Evolutionary conservation across 2,113 vertebrate species (phyloP), one percentile per base, ranked within the genome.

Genomic region (Zosterops borbonicus): DNA sequence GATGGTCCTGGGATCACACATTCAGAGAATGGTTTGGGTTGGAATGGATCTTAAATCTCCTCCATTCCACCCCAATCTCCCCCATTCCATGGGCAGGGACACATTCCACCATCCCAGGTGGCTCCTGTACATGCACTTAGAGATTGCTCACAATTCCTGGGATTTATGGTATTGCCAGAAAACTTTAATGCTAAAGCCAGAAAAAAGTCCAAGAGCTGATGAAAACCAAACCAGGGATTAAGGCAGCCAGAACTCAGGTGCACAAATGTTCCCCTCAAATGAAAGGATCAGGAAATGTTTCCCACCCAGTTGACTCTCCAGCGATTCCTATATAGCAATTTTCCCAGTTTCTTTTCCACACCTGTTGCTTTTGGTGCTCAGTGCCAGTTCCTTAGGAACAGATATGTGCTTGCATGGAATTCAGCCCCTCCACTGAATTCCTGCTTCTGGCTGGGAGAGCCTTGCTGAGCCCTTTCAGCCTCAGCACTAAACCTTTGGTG

Each of bases 81-180:
- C 12, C 23, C 23, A 23, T 67, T 20, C 24, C 6, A 2, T 29
- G 35, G 42, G 24, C 35, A 75, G 31, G 42, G 35, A 49, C 52
- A 67, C 17, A 44, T 52, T 27, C 44, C 44, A 37, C 17, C 16
- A 4, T 9, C 52, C 44, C 53, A 59, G 31, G 21, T 50, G 16
- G 11, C 44, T 86, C 31, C 44, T 35, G 17, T 12, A 12, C 27
- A 0, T 1, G 5, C 17, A 7, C 22, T 5, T 2, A 17, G 10
- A 64, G 44, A 9, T 25, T 15, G 22, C 21, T n/a, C n/a, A 6
- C 33, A 44, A 5, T 71, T 59, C 28, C 29, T 44, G 58, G 80
- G 29, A 11, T 55, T 68, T 31, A 6, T 24, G 18, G 29, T 14
- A 33, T 20, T 17, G 12, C 59, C 37, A 44, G 52, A 44, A 52